Base-by-base conservation (phyloP, 2,113 vertebrate species). In the Semnornis frantzii region DNA sequence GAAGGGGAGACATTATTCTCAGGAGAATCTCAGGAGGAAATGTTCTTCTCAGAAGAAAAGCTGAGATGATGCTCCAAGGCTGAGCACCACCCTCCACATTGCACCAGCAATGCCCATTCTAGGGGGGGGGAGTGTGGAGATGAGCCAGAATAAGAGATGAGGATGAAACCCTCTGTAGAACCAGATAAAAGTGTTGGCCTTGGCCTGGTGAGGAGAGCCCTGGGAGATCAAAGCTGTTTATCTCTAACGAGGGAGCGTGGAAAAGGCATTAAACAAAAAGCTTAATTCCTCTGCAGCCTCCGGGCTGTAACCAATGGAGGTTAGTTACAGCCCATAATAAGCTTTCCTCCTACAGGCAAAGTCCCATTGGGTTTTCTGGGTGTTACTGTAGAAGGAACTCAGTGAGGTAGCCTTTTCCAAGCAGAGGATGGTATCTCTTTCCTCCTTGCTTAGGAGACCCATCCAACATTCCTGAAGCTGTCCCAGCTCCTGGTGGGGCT, bases 211-310 rank as follows among this genome's bases (percentile, higher is more conserved):
- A 94, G 44, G 80, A 3, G 6, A 80, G 60, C 70, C 87, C 86
- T 5, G 0, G 77, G 81, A 81, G 90, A 63, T 15, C 74, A 80
- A 57, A 55, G 78, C 74, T 85, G 60, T 77, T 95, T 33, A 25
- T 55, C 64, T 18, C 34, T 25, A 50, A 81, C 30, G 24, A 70
- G 70, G 60, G 37, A 73, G 15, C 50, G 7, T 39, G 80, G 80
- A 52, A 86, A 50, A 91, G 39, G 25, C 62, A 73, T 86, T 81
- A 55, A 42, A 85, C 78, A 85, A 89, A 8, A 24, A 27, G 68
- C 10, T 80, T 37, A 31, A 78, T 96, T 92, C 94, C 87, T 81
- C 77, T 44, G 85, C 89, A 84, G 89, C 4, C 28, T 27, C 77
- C 1, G 42, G 63, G 19, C 62, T 24, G 68, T 39, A 75, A 28